phyloP scores from a whole-genome alignment of 2,888 invertebrate genomes.

The Caenorhabditis drosophilae region DNA sequence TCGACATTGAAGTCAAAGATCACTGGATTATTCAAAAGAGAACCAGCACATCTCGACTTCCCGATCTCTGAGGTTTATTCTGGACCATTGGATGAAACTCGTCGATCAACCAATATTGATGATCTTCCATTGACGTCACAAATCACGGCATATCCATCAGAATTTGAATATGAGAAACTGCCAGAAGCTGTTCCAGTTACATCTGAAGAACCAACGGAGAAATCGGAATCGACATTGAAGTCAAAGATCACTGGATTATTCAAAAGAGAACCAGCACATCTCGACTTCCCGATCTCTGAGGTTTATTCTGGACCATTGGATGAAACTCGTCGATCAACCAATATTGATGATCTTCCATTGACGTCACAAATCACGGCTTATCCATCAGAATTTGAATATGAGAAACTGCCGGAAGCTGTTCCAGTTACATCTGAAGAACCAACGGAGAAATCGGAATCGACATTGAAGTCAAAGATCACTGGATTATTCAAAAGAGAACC shows the following conservation, averaged over 20 bases:
- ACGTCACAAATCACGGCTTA: slow-evolving; percentile 5
- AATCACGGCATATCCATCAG: too few relatives aligned
- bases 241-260: background rate
- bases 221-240: too few relatives aligned
- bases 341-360: slow-evolving; percentile 9
- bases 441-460: slow-evolving; percentile 14
- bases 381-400: slow-evolving; percentile 31
- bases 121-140: too few relatives aligned
- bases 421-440: slow-evolving; percentile 14
- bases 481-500: slow-evolving; percentile 25
- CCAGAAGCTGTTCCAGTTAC: too few relatives aligned
- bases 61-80: too few relatives aligned
- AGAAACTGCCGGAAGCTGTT: slow-evolving; percentile 10
- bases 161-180: slow-evolving; percentile 34
- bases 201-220: too few relatives aligned
- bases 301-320: slow-evolving; percentile 40
- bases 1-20: too few relatives aligned
- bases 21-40: too few relatives aligned
- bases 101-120: too few relatives aligned
- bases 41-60: too few relatives aligned
- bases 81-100: too few relatives aligned
- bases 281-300: slow-evolving; percentile 48
- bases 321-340: slow-evolving; percentile 8
- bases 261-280: slow-evolving; percentile 33
- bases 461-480: slow-evolving; percentile 15